Conservation (phyloP, 2,888 invertebrate species). For the Phalangium opilio region DNA sequence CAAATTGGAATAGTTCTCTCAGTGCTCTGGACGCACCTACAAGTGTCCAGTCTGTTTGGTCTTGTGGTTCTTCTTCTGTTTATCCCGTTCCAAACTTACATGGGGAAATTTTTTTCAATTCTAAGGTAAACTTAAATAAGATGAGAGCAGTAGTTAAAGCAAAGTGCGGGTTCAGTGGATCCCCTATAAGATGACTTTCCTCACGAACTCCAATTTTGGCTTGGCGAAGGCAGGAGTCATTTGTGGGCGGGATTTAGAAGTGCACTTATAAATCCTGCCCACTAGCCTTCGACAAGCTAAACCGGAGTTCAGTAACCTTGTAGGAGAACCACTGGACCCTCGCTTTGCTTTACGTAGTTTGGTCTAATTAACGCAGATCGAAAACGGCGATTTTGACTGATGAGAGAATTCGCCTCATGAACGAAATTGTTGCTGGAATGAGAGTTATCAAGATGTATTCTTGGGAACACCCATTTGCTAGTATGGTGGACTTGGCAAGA, state of each 20-base stretch:
- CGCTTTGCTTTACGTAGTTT: not conserved
- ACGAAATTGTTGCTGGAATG: conserved; percentile 83
- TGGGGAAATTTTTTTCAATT: conserved; percentile 34
- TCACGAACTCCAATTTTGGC: too few species aligned
- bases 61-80: conserved; percentile 60
- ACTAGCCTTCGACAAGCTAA: too few species aligned
- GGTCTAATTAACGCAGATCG: not conserved
- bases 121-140: too few species aligned
- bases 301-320: too few species aligned
- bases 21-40: conserved; percentile 60
- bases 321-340: too few species aligned
- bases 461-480: conserved; percentile 78
- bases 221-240: too few species aligned
- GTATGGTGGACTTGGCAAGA: conserved; percentile 59
- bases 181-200: too few species aligned
- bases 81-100: conserved; percentile 60
- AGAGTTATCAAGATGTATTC: conserved; percentile 95
- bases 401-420: conserved; percentile 79
- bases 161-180: too few species aligned
- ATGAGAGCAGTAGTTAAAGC: too few species aligned
- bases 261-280: too few species aligned
- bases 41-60: conserved; percentile 51
- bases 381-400: conserved; percentile 68
- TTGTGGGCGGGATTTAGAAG: too few species aligned
- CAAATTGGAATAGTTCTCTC: conserved; percentile 63